phyloP scores from a whole-genome alignment of 2,888 invertebrate species.

The Caenorhabditis doughertyi region DNA sequence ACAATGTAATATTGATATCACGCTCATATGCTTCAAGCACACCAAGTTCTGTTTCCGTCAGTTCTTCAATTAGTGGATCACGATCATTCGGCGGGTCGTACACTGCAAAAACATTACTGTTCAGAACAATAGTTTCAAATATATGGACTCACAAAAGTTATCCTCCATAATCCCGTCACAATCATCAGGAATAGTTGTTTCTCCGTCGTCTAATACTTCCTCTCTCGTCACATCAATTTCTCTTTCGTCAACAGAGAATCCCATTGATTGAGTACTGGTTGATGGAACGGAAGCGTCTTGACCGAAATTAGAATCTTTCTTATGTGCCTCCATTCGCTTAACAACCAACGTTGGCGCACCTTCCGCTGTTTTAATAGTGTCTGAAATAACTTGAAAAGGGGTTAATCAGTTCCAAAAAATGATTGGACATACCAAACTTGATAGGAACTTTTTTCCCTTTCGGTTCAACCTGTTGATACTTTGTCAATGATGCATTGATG shows the following conservation, averaged over 20 bases:
- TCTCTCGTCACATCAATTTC: constrained; percentile 31
- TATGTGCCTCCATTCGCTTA: background rate
- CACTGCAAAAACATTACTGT: constrained; percentile 4
- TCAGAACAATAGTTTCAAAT: background rate
- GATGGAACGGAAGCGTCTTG: background rate
- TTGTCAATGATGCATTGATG: constrained; percentile 17
- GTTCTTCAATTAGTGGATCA: constrained; percentile 47
- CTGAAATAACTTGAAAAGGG: constrained; percentile 1
- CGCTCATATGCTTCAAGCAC: constrained; percentile 49
- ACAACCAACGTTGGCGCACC: constrained; percentile 22
- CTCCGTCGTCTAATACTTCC: constrained; percentile 16
- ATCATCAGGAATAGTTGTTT: background rate
- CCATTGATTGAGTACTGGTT: constrained; percentile 14
- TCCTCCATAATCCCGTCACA: constrained; percentile 36
- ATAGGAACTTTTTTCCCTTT: constrained; percentile 11
- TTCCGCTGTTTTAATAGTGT: background rate
- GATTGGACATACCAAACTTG: constrained; percentile 21
- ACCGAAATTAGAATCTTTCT: background rate
- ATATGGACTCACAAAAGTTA: constrained; percentile 28
- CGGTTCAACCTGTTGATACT: background rate
- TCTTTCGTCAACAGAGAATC: constrained; percentile 20
- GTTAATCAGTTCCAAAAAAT: background rate
- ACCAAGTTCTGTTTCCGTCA: constrained; percentile 37
- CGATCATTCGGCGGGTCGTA: constrained; percentile 43
- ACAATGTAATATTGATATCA: constrained; percentile 19